phyloP scores from a whole-genome alignment of 2,888 invertebrate species.

The Oegoconia quadripuncta region DNA sequence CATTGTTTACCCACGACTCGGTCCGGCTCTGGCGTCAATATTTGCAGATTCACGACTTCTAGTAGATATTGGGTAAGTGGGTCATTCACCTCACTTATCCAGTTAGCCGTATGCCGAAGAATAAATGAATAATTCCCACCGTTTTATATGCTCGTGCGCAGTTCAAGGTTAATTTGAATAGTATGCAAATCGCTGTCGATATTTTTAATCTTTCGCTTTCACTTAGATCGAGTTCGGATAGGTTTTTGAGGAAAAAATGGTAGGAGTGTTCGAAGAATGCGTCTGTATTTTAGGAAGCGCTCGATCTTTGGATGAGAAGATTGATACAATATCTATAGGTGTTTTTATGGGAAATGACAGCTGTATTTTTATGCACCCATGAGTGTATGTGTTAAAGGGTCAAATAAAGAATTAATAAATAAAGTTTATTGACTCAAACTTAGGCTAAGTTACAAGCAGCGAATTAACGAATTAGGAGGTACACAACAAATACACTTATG shows the following conservation, averaged over 20 bases:
- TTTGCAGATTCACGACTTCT: constrained; percentile 4
- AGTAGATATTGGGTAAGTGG: constrained; percentile 11
- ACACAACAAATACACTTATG: no score
- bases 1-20: neutral
- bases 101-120: neutral
- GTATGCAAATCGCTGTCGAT: constrained; percentile 5
- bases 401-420: no score
- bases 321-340: no score
- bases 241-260: constrained; percentile 8
- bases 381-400: no score
- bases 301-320: no score
- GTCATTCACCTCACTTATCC: constrained; percentile 7
- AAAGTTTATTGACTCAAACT: no score
- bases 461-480: no score
- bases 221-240: neutral
- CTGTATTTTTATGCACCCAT: no score
- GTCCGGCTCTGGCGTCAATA: constrained; percentile 1
- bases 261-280: neutral
- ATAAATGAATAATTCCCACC: constrained; percentile 4
- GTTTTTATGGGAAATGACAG: no score
- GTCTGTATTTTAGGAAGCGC: no score
- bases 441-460: no score
- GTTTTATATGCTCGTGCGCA: neutral
- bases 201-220: constrained; percentile 9
- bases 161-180: constrained; percentile 13